These are phyloP conservation scores for Lepisosteus osseus DNA, from an alignment of 2,113 vertebrate genomes.

Conservation along the genomic window DNA sequence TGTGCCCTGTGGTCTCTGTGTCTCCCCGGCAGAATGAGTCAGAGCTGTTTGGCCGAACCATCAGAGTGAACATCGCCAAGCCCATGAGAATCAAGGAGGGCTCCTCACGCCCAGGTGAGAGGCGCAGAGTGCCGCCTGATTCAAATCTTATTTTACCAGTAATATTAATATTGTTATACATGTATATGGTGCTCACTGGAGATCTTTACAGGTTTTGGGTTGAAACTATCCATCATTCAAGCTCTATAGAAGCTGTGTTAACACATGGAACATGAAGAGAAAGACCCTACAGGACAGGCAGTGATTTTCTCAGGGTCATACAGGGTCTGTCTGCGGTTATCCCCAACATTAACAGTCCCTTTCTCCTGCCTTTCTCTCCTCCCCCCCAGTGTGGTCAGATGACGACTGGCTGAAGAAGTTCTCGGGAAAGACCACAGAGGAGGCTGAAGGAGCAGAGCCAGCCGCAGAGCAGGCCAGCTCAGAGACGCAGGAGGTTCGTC, in stretches of 20 bases:
- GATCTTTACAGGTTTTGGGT: too few species aligned
- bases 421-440: constrained; percentile 89
- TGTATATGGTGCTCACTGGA: too few species aligned
- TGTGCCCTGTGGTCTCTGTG: neutral
- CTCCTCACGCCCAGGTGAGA: constrained; percentile 85
- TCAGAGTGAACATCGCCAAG: constrained; percentile 93
- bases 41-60: constrained; percentile 90
- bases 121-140: too few species aligned
- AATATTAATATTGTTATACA: too few species aligned
- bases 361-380: neutral
- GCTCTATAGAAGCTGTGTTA: neutral
- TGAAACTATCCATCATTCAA: neutral
- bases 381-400: constrained; percentile 85
- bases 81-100: constrained; percentile 97
- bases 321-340: too few species aligned
- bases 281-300: too few species aligned
- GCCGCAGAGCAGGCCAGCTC: constrained; percentile 59
- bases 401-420: constrained; percentile 98
- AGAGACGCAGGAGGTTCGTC: constrained; percentile 72
- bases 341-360: neutral
- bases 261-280: neutral
- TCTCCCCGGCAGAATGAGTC: constrained; percentile 81
- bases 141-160: too few species aligned
- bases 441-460: constrained; percentile 73
- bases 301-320: too few species aligned